phyloP scores from a whole-genome alignment of 2,797 vertebrate genomes.

The Leptodactylus fallax region DNA sequence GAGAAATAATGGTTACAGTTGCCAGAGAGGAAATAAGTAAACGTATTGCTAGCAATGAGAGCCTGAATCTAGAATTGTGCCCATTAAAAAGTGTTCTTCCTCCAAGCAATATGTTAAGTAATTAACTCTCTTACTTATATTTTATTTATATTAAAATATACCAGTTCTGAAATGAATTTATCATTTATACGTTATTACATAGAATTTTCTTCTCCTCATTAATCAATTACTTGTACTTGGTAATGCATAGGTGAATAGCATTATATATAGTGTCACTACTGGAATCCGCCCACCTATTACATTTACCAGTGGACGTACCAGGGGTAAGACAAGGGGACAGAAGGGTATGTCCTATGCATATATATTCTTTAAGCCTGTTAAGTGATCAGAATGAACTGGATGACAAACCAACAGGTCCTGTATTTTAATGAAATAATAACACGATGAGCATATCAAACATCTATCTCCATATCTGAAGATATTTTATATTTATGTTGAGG shows the following conservation, averaged over 20 bases:
- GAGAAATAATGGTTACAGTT: slow-evolving; percentile 51
- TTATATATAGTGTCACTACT: not conserved
- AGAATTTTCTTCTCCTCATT: not conserved
- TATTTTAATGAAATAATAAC: no score
- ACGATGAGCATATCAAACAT: no score
- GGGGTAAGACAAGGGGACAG: no score
- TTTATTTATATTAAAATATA: slow-evolving; percentile 25
- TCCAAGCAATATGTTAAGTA: slow-evolving; percentile 35
- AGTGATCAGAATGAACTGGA: no score
- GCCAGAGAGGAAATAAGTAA: slow-evolving; percentile 48
- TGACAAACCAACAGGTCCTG: no score
- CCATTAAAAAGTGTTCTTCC: slow-evolving; percentile 36
- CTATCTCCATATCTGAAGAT: no score
- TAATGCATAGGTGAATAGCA: not conserved
- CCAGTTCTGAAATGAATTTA: not conserved
- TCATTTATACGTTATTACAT: not conserved
- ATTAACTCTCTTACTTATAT: slow-evolving; percentile 41
- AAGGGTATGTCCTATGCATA: no score
- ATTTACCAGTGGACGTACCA: not conserved
- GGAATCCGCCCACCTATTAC: not conserved
- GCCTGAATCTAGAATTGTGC: slow-evolving; percentile 15
- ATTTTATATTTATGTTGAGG: no score
- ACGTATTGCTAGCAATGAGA: slow-evolving; percentile 38
- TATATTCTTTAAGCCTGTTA: no score
- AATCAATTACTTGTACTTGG: not conserved